Evolutionary conservation across 2,888 invertebrate species (phyloP).

Genomic region (Himalopsyche tibetana): DNA sequence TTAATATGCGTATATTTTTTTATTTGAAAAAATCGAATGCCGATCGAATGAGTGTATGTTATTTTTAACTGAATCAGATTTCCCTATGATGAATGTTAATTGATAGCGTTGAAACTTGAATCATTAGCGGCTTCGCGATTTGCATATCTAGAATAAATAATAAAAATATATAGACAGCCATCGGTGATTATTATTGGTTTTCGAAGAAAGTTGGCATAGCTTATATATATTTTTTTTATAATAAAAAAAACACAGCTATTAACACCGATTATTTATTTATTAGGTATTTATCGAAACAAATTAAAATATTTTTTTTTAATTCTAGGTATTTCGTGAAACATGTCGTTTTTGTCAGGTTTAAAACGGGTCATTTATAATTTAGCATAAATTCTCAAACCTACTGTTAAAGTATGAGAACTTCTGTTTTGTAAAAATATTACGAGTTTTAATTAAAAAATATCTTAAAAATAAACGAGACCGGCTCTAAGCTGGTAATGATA

Average conservation of each 20-base stretch:
- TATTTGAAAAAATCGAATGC: conserved; percentile 8
- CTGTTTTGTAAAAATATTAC: too few relatives aligned
- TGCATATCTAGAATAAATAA: conserved; percentile 34
- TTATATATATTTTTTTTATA: not conserved
- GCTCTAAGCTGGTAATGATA: too few relatives aligned
- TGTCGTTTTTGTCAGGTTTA: conserved; percentile 6
- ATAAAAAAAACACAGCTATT: conserved; percentile 14
- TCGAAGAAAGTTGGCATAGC: conserved; percentile 16
- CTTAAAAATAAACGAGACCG: too few relatives aligned
- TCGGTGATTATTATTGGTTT: conserved; percentile 11
- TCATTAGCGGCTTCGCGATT: not conserved
- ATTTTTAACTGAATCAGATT: conserved; percentile 34
- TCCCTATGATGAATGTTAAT: conserved; percentile 11
- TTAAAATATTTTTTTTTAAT: conserved; percentile 20
- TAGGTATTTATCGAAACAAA: conserved; percentile 9
- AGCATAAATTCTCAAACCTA: too few relatives aligned
- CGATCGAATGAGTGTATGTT: conserved; percentile 20
- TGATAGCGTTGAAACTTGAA: not conserved
- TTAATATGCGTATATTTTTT: not conserved
- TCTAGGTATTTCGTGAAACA: not conserved
- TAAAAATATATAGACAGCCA: not conserved
- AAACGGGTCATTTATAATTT: not conserved
- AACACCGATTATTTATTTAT: conserved; percentile 16
- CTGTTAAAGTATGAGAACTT: too few relatives aligned
- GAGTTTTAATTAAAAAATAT: too few relatives aligned